A percentile compares a stretch with the other conserved stretches of the same genome.
phyloP scores from a whole-genome alignment of 1,140 invertebrate genomes.

The Leucophenga varia region DNA sequence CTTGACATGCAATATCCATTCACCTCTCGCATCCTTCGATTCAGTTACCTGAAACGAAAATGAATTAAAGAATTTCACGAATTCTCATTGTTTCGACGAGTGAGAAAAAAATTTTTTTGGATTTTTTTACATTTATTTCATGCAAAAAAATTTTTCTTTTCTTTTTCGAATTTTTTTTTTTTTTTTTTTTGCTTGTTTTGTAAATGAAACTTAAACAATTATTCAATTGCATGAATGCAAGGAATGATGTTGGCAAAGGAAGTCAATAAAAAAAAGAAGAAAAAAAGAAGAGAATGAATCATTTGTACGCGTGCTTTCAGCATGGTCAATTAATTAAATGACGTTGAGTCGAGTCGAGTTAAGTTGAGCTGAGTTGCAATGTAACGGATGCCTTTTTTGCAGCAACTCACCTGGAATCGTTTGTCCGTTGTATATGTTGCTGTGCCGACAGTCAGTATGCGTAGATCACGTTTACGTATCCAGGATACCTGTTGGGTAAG shows the following conservation, averaged over 20 bases:
- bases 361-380: too few relatives aligned
- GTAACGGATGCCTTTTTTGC: too few relatives aligned
- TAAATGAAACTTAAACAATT: slow-evolving; percentile 31
- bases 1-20: slow-evolving; percentile 91
- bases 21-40: slow-evolving; percentile 82
- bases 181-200: too few relatives aligned
- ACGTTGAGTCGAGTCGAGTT: too few relatives aligned
- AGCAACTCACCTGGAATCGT: slow-evolving; percentile 64
- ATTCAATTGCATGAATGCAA: slow-evolving; percentile 24
- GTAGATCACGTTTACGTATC: slow-evolving; percentile 74
- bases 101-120: slow-evolving; percentile 2
- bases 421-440: slow-evolving; percentile 76
- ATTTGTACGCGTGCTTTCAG: too few relatives aligned
- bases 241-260: too few relatives aligned
- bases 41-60: slow-evolving; percentile 69
- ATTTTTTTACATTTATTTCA: slow-evolving; percentile 17
- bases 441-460: slow-evolving; percentile 73
- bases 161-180: slow-evolving; percentile 4
- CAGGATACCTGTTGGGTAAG: slow-evolving; percentile 66
- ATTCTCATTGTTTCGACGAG: slow-evolving; percentile 7
- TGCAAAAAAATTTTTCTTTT: slow-evolving; percentile 15
- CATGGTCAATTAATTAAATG: too few relatives aligned
- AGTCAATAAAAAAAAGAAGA: neutral
- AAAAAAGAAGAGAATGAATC: neutral
- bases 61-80: neutral